These are phyloP conservation scores for Gadopsis bispinosus DNA, from an alignment of 2,797 vertebrate genomes.

Conservation along the genomic window DNA sequence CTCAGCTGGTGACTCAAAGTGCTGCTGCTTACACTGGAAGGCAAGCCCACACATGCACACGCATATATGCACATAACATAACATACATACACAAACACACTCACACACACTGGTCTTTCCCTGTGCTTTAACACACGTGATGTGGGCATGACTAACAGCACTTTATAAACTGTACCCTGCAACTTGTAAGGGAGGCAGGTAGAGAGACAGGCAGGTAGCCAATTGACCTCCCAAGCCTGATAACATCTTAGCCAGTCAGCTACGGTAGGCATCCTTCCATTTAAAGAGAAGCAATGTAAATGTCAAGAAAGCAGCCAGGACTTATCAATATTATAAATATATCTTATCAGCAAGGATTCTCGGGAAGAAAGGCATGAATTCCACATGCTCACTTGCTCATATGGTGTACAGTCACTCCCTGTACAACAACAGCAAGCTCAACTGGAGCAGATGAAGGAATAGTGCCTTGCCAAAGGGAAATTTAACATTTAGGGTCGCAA, in stretches of 20 bases:
- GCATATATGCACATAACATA: background rate
- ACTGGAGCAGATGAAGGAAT: background rate
- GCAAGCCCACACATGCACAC: constrained; percentile 13
- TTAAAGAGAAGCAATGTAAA: background rate
- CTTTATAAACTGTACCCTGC: background rate
- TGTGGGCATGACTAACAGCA: background rate
- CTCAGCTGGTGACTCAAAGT: constrained; percentile 43
- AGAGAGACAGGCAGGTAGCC: background rate
- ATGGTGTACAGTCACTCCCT: too few species aligned
- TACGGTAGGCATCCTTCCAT: background rate
- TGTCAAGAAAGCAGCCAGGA: background rate
- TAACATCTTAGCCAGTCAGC: background rate
- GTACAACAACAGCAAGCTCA: background rate
- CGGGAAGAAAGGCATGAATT: too few species aligned
- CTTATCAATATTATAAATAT: background rate
- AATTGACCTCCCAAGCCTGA: background rate
- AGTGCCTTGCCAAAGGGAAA: background rate
- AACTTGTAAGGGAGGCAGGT: background rate
- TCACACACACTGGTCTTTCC: background rate
- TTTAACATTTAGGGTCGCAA: background rate
- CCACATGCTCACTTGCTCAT: too few species aligned
- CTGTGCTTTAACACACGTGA: background rate
- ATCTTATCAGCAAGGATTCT: too few species aligned
- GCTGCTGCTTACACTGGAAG: constrained; percentile 1
- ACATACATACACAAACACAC: background rate